Conservation (phyloP, 1,140 invertebrate genomes). For the Scylla paramamosain region DNA sequence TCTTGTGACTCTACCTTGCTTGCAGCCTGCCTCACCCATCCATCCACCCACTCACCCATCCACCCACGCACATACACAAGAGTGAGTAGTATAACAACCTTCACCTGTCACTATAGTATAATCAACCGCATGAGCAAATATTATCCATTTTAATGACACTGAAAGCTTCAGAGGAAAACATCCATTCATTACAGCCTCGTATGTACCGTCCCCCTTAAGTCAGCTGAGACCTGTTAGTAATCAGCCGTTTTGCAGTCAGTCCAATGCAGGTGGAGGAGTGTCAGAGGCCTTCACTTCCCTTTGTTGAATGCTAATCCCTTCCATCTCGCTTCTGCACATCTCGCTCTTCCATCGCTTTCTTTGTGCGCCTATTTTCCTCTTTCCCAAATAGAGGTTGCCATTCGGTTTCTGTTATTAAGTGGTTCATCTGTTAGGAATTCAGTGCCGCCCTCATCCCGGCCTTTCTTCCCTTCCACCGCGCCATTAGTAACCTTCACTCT, state of each 20-base stretch:
- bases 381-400: not conserved
- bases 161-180: too few species aligned
- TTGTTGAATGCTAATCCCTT: not conserved
- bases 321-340: not conserved
- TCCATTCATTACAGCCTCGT: too few species aligned
- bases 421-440: not conserved
- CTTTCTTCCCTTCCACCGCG: not conserved
- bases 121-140: too few species aligned
- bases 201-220: not conserved
- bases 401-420: not conserved
- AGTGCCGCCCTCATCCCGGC: not conserved
- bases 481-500: not conserved
- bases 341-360: not conserved
- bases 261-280: not conserved
- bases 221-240: not conserved
- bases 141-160: too few species aligned
- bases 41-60: not conserved
- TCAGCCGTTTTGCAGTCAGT: not conserved
- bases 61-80: conserved; percentile 31
- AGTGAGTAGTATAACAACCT: too few species aligned
- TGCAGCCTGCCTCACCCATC: not conserved
- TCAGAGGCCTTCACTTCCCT: not conserved
- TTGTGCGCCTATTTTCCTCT: not conserved
- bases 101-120: too few species aligned
- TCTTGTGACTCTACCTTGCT: not conserved